Conservation (phyloP, 2,113 vertebrate genomes). For the Bungarus multicinctus region DNA sequence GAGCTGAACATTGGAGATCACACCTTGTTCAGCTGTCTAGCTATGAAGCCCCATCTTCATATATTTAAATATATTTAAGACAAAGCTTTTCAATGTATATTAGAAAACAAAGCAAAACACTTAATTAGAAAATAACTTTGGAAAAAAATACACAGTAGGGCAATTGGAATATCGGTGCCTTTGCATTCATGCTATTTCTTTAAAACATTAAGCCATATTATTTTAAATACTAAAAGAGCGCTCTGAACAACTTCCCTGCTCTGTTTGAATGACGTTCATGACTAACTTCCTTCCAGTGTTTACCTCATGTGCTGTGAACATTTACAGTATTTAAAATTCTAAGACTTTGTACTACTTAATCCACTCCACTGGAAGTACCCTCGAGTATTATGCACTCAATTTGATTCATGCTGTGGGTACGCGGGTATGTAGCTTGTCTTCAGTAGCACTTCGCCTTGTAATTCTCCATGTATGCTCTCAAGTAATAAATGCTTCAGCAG, state of each 20-base stretch:
- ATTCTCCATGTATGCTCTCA: constrained; percentile 38
- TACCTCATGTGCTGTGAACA: constrained; percentile 34
- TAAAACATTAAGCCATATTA: background rate
- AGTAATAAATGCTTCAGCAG: constrained; percentile 67
- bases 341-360: background rate
- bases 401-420: constrained; percentile 60
- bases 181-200: background rate
- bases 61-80: background rate
- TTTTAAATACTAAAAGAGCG: background rate
- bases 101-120: background rate
- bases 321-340: background rate
- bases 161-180: background rate
- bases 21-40: constrained; percentile 28
- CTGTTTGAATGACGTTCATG: constrained; percentile 21
- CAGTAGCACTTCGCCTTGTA: constrained; percentile 43
- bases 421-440: constrained; percentile 48
- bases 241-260: background rate
- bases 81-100: background rate
- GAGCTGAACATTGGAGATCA: constrained; percentile 28
- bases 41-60: constrained; percentile 8
- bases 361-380: constrained; percentile 15
- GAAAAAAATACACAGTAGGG: background rate
- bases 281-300: constrained; percentile 30
- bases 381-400: constrained; percentile 6
- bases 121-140: background rate